These are phyloP conservation scores for Drosophila rellima DNA, from an alignment of 2,888 invertebrate genomes.

Conservation along the genomic window DNA sequence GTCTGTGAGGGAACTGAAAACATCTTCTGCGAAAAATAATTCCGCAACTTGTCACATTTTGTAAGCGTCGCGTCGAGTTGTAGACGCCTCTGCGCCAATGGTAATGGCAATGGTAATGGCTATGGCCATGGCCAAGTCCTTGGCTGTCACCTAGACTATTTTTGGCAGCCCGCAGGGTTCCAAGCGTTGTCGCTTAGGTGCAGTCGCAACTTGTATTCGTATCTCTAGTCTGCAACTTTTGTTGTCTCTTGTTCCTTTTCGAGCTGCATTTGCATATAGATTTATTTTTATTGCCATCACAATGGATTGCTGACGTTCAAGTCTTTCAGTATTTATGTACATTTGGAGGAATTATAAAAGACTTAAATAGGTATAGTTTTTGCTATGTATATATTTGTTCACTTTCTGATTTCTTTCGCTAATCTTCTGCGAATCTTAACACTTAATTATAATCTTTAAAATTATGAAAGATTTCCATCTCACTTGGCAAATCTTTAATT, in stretches of 20 bases:
- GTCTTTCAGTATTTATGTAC: conserved; percentile 53
- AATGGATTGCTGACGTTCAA: conserved; percentile 44
- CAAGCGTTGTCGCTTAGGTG: conserved; percentile 26
- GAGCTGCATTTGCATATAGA: conserved; percentile 74
- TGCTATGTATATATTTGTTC: background rate
- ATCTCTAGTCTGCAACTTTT: conserved; percentile 32
- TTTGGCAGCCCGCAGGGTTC: conserved; percentile 45
- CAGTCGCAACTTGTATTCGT: conserved; percentile 28
- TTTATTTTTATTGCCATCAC: conserved; percentile 75
- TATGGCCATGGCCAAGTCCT: conserved; percentile 57
- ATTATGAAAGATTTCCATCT: conserved; percentile 54
- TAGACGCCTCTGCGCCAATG: conserved; percentile 75
- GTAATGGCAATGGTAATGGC: conserved; percentile 38
- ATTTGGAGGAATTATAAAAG: conserved; percentile 13
- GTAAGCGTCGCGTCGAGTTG: conserved; percentile 50
- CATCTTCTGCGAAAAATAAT: conserved; percentile 81
- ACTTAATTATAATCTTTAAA: conserved; percentile 32
- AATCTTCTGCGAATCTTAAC: conserved; percentile 33
- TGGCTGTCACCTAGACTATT: conserved; percentile 67
- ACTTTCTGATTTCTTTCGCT: conserved; percentile 2
- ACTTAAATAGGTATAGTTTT: background rate
- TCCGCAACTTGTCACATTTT: conserved; percentile 81
- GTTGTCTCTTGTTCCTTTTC: conserved; percentile 50
- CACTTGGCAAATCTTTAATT: conserved; percentile 68
- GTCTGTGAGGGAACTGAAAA: conserved; percentile 59